Evolutionary conservation across 2,797 vertebrate genomes (phyloP).

Genomic region (Euthynnus affinis): DNA sequence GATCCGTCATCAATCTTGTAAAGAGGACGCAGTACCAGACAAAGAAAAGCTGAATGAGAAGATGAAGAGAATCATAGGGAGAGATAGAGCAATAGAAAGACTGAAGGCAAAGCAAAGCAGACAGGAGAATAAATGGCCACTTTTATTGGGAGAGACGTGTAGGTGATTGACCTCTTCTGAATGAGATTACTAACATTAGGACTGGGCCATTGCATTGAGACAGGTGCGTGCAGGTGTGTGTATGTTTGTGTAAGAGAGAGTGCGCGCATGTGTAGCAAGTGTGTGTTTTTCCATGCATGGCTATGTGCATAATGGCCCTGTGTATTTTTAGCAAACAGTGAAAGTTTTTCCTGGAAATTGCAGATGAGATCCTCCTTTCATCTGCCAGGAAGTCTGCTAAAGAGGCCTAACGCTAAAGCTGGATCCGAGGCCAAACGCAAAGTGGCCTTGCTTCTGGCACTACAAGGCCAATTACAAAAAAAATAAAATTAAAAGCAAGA

Average conservation of each 20-base stretch:
- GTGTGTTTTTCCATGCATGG: conserved; percentile 62
- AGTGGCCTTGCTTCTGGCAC: conserved; percentile 24
- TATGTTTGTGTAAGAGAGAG: conserved; percentile 29
- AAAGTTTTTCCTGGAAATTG: conserved; percentile 80
- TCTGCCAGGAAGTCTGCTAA: conserved; percentile 66
- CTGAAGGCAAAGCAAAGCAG: not conserved
- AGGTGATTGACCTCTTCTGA: conserved; percentile 74
- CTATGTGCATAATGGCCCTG: conserved; percentile 73
- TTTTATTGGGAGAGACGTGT: conserved; percentile 54
- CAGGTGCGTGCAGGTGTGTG: conserved; percentile 63
- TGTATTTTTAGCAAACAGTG: conserved; percentile 84
- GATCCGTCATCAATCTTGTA: conserved; percentile 61
- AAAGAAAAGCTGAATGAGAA: conserved; percentile 34
- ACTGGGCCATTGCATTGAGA: conserved; percentile 71
- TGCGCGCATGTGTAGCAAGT: conserved; percentile 20
- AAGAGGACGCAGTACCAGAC: conserved; percentile 50
- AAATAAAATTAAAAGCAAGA: conserved; percentile 1
- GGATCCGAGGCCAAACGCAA: conserved; percentile 50
- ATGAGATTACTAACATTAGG: conserved; percentile 74
- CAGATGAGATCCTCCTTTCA: conserved; percentile 74
- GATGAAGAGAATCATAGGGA: conserved; percentile 25
- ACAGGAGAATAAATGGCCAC: conserved; percentile 60
- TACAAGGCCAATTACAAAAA: not conserved
- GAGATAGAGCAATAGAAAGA: conserved; percentile 1
- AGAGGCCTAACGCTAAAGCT: conserved; percentile 39